Percentiles rank a stretch among this genome's conserved stretches.
These are phyloP conservation scores for Babylonia areolata DNA, from an alignment of 1,140 invertebrate genomes.

Conservation along the genomic window DNA sequence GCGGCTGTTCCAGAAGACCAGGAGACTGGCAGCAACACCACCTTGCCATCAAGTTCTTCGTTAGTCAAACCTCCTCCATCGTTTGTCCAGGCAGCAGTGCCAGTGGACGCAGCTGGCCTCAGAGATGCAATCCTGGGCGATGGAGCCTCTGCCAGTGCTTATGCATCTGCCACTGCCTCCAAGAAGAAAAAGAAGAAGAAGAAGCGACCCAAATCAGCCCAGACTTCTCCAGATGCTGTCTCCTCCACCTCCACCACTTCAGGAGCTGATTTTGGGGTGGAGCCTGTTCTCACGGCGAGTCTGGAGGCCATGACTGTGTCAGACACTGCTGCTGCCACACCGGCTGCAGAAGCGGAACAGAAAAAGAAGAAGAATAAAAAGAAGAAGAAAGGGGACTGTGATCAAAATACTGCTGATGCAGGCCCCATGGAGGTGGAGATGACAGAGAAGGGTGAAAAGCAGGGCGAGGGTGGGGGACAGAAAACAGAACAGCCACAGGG, in stretches of 20 bases:
- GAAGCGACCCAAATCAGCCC: conserved; percentile 27
- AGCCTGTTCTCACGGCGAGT: not conserved
- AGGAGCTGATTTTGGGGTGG: not conserved
- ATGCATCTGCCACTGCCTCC: too few relatives aligned
- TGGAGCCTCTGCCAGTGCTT: not conserved
- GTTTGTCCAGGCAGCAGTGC: not conserved
- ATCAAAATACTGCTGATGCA: not conserved
- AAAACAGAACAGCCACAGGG: not conserved
- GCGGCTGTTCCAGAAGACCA: not conserved
- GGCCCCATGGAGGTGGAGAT: not conserved
- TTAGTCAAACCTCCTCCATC: not conserved
- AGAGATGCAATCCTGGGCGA: not conserved
- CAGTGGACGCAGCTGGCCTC: not conserved
- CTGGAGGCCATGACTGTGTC: not conserved
- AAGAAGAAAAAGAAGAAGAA: conserved; percentile 24
- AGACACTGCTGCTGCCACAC: not conserved
- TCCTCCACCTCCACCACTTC: not conserved
- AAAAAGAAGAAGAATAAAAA: conserved; percentile 36
- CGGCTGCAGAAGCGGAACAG: not conserved
- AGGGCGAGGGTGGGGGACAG: not conserved
- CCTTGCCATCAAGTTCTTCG: not conserved
- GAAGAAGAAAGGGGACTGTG: conserved; percentile 5
- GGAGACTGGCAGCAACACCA: not conserved
- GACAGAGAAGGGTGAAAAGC: not conserved
- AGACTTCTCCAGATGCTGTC: not conserved